Conservation (phyloP, 2,888 invertebrate genomes). For the Rhamphomyia laevipes region DNA sequence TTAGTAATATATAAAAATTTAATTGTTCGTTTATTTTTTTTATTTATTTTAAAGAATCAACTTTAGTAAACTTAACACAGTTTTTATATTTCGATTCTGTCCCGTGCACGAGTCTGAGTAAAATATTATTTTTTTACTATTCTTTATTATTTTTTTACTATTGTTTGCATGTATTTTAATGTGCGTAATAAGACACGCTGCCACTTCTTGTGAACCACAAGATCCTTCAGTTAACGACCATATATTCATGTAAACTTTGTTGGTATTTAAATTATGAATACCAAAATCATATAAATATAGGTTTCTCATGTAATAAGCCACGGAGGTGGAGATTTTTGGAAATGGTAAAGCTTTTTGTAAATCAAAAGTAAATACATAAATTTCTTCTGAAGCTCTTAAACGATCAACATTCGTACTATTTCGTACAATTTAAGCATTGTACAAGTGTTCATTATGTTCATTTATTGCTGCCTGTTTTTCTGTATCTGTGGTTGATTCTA, state of each 20-base stretch:
- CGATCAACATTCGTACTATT: neutral
- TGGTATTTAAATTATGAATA: neutral
- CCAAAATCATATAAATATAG: conserved; percentile 1
- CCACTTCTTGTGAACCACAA: conserved; percentile 3
- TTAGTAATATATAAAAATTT: neutral
- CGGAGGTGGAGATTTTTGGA: conserved; percentile 1
- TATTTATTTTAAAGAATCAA: neutral
- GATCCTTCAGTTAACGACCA: neutral
- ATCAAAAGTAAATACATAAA: conserved; percentile 4
- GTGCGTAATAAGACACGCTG: neutral
- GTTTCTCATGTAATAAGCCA: conserved; percentile 4
- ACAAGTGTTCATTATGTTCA: conserved; percentile 1
- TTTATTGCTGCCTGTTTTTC: conserved; percentile 3
- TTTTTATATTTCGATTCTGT: conserved; percentile 5
- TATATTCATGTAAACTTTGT: neutral
- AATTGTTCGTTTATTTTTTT: neutral
- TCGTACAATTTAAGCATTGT: conserved; percentile 1
- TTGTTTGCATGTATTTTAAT: neutral
- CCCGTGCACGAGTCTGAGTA: conserved; percentile 2
- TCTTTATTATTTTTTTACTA: neutral
- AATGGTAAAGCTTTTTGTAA: conserved; percentile 6
- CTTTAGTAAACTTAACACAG: conserved; percentile 2
- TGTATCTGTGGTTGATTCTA: neutral
- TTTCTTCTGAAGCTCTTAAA: conserved; percentile 1
- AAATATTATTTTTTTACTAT: too few relatives aligned